These are phyloP conservation scores for Pachyramphus minor DNA, from an alignment of 2,113 vertebrate species.

Conservation along the genomic window DNA sequence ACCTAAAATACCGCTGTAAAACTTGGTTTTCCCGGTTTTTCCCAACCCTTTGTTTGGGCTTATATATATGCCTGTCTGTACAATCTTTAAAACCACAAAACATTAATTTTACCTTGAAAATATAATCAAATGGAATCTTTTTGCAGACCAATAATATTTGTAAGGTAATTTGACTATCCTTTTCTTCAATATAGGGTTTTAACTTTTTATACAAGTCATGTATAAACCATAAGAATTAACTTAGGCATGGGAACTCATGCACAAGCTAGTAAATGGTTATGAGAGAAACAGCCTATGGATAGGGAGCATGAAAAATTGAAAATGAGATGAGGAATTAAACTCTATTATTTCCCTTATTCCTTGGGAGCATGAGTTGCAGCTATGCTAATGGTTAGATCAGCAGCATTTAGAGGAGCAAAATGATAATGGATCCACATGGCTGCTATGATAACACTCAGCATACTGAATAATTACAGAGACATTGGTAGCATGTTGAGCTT, in stretches of 20 bases:
- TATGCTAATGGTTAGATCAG: slow-evolving; percentile 47
- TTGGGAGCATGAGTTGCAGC: slow-evolving; percentile 24
- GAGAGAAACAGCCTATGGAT: background rate
- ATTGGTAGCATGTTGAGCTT: slow-evolving; percentile 41
- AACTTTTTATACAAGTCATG: background rate
- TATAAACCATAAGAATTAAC: background rate
- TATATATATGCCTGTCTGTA: background rate
- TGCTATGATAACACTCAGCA: slow-evolving; percentile 54
- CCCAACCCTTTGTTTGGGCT: background rate
- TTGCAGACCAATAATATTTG: background rate
- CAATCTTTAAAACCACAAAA: background rate
- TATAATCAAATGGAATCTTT: background rate
- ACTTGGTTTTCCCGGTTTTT: background rate
- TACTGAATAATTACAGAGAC: slow-evolving; percentile 57
- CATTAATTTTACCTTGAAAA: background rate
- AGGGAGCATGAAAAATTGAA: slow-evolving; percentile 25
- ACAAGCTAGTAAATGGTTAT: background rate
- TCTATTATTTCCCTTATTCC: slow-evolving; percentile 43
- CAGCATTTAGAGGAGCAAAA: slow-evolving; percentile 44
- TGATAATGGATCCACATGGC: slow-evolving; percentile 57
- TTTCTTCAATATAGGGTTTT: background rate
- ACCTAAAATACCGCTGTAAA: background rate
- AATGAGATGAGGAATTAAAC: slow-evolving; percentile 30
- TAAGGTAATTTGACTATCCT: background rate
- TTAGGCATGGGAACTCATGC: background rate